Percentiles rank a stretch among this genome's conserved stretches.
Evolutionary conservation across 2,113 vertebrate species (phyloP).

Genomic region (Dromiciops gliroides): DNA sequence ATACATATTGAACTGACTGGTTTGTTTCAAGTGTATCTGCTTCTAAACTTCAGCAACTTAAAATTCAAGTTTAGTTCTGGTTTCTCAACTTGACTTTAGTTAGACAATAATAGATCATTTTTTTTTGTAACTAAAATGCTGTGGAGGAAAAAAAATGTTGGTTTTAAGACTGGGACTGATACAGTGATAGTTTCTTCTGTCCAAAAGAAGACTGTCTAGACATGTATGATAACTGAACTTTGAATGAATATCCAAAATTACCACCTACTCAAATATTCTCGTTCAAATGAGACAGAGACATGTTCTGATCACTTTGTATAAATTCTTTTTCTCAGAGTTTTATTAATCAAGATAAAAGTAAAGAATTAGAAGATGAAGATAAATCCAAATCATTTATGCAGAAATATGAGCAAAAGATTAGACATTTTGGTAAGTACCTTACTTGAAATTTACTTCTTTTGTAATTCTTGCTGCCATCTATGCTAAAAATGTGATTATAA

Average conservation of each 20-base stretch:
- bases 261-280: not conserved
- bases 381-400: conserved; percentile 91
- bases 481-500: conserved; percentile 43
- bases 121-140: not conserved
- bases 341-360: conserved; percentile 90
- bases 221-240: conserved; percentile 11
- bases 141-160: not conserved
- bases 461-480: not conserved
- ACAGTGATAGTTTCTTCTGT: not conserved
- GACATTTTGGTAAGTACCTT: conserved; percentile 93
- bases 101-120: conserved; percentile 8
- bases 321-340: conserved; percentile 88
- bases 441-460: conserved; percentile 59
- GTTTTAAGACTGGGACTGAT: not conserved
- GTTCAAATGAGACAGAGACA: conserved; percentile 47
- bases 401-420: conserved; percentile 93
- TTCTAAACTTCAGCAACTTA: not conserved
- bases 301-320: conserved; percentile 59
- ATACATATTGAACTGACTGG: not conserved
- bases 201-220: conserved; percentile 13
- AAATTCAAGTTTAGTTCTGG: conserved; percentile 29
- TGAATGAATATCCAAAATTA: conserved; percentile 14
- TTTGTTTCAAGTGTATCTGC: not conserved
- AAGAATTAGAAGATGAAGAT: conserved; percentile 88
- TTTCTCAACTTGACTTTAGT: conserved; percentile 51